phyloP scores from a whole-genome alignment of 2,797 vertebrate species.

The Anguilla obscura region DNA sequence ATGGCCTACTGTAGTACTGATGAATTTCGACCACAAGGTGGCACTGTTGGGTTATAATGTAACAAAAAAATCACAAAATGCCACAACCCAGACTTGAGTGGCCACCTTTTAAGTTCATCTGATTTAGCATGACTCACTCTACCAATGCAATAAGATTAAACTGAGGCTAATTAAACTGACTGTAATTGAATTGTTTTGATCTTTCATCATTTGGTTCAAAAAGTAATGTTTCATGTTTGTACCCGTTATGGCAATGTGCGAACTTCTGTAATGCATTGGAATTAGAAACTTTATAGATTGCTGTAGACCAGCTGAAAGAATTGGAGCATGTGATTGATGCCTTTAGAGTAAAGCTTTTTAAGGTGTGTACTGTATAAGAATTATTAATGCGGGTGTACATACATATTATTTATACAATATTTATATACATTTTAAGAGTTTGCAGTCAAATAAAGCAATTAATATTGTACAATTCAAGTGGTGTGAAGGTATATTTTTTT shows the following conservation, averaged over 20 bases:
- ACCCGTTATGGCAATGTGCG: constrained; percentile 54
- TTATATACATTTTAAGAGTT: constrained; percentile 51
- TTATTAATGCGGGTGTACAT: constrained; percentile 42
- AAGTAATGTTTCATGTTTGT: constrained; percentile 51
- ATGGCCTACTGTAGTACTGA: background rate
- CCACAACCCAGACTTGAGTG: background rate
- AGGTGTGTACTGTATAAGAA: constrained; percentile 1
- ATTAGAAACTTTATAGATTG: background rate
- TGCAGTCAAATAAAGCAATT: constrained; percentile 69
- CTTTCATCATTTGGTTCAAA: constrained; percentile 62
- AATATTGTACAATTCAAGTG: constrained; percentile 51
- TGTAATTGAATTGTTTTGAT: constrained; percentile 59
- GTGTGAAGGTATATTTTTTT: background rate
- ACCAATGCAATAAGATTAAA: constrained; percentile 43
- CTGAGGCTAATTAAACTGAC: constrained; percentile 70
- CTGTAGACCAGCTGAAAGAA: constrained; percentile 9
- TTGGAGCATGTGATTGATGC: background rate
- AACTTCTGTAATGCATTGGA: constrained; percentile 29
- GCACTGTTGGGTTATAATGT: constrained; percentile 20
- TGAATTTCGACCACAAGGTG: background rate
- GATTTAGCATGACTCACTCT: background rate
- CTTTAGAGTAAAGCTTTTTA: background rate
- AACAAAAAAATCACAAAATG: background rate
- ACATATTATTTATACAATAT: constrained; percentile 49
- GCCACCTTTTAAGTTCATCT: background rate